Base-by-base conservation (phyloP, 2,888 invertebrate genomes). In the Macrophya annulata region DNA sequence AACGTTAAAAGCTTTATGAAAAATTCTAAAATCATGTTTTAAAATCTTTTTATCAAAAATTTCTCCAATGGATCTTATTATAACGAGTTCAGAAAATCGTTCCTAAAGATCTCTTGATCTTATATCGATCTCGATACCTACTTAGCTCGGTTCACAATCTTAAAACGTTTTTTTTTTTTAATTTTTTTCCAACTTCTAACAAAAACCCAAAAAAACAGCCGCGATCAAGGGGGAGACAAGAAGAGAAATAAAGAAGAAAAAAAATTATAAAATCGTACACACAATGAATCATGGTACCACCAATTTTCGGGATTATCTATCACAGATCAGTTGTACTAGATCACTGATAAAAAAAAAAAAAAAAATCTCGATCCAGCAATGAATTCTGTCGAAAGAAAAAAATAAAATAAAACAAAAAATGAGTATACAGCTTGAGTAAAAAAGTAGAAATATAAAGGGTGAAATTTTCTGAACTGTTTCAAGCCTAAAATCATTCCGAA, bases 191-290 rank as follows among this genome's bases (percentile, higher is more conserved):
- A 12, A 12, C 3, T 48, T 17, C 68, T 1, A 15, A 68, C 31
- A 68, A 37, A 68, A 68, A 68, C 12, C 15, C 12, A 37, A 68
- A 68, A 55, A 68, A 68, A 31, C 25, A 12, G 68, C 37, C 37
- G 37, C 45, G 72, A 74, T 74, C 72, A 15, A 45, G n/a, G 72
- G 25, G 45, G 21, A 74, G 45, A 74, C 6, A 68, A 17, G 17
- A 5, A 2, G 68, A 62, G 37, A 68, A 37, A 15, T 37, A 37
- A 45, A 74, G 45, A 17, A 40, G n/a, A n/a, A 15, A 40, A 17
- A 40, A n/a, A 21, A 21, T 74, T 1, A 74, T 74, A 43, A 74
- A 74, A 74, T 74, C 43, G 72, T 74, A 74, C 72, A 74, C 45
- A 62, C n/a, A 45, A 45, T 45, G 45, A 17, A 74, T n/a, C n/a